Base-by-base conservation (phyloP, 1,140 invertebrate species). In the Nasonia longicornis region DNA sequence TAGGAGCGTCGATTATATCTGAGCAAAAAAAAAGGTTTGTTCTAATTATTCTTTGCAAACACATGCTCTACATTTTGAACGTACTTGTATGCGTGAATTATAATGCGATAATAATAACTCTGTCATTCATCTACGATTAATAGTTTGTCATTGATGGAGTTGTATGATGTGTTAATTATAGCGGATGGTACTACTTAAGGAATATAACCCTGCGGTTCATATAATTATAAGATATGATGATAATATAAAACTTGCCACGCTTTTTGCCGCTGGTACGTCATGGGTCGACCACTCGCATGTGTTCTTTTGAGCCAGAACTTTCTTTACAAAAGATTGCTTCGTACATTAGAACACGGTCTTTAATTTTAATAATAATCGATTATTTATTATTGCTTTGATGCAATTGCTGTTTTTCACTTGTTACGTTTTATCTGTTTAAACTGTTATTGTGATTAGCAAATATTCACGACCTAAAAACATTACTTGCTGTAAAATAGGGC, bases 241-340 rank as follows among this genome's bases (percentile, higher is more conserved):
- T 20, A 74, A 52, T n/a, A 38, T 16, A 22, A 66, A 66, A 66
- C 42, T 79, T 73, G 14, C 22, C 67, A 79, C 38, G 42, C 14
- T 80, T 69, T 66, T 74, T 80, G 63, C 63, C 79, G 67, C 63
- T 75, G 58, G 38, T 67, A 31, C 8, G 63, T 80, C 42, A 3
- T 74, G 42, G 14, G 69, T 67, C 42, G 29, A 20, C 48, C 31
- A 80, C 63, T 75, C 63, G 45, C 26, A 52, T 58, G 35, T 42
- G 11, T 67, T 67, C 20, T 77, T 77, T 67, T 76, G 74, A 76
- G 12, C 26, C 16, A 14, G 8, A 76, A 29, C 22, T 6, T 52
- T 52, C 22, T n/a, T 52, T 74, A 11, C 45, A 20, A 74, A 29
- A 22, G 35, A 26, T 11, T 74, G 42, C 8, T 42, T 42, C 38